Conservation (phyloP, 2,888 invertebrate species). For the Pandemis corylana region DNA sequence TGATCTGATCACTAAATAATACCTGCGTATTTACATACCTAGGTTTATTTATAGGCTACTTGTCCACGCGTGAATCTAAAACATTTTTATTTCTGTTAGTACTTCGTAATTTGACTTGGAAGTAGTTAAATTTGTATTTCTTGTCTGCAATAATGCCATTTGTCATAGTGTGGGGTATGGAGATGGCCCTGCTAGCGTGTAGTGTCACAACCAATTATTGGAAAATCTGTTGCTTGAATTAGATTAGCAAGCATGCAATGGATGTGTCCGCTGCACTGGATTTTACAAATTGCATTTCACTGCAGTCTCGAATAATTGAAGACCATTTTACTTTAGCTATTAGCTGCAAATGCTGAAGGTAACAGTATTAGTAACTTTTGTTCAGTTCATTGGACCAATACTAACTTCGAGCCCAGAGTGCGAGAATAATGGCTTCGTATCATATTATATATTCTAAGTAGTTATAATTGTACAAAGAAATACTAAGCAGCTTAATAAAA, state of each 20-base stretch:
- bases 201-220: conserved; percentile 64
- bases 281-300: conserved; percentile 34
- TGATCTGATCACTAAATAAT: conserved; percentile 2
- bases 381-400: too few species aligned
- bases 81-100: neutral
- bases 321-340: conserved; percentile 1
- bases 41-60: neutral
- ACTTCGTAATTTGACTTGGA: neutral
- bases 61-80: neutral
- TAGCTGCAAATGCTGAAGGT: conserved; percentile 3
- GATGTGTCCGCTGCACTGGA: conserved; percentile 31
- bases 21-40: neutral
- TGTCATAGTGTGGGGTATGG: neutral
- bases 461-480: conserved; percentile 5
- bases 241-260: conserved; percentile 45
- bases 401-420: too few species aligned
- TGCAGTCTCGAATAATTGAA: conserved; percentile 10
- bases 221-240: conserved; percentile 59
- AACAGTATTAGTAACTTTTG: neutral
- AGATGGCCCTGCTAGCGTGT: conserved; percentile 32
- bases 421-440: too few species aligned
- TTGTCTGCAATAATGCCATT: neutral
- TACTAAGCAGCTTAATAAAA: conserved; percentile 28
- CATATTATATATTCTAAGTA: too few species aligned
- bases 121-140: neutral